Evolutionary conservation across 2,113 vertebrate species (phyloP), one percentile per base, ranked within the genome.

Genomic region (Gopherus flavomarginatus): DNA sequence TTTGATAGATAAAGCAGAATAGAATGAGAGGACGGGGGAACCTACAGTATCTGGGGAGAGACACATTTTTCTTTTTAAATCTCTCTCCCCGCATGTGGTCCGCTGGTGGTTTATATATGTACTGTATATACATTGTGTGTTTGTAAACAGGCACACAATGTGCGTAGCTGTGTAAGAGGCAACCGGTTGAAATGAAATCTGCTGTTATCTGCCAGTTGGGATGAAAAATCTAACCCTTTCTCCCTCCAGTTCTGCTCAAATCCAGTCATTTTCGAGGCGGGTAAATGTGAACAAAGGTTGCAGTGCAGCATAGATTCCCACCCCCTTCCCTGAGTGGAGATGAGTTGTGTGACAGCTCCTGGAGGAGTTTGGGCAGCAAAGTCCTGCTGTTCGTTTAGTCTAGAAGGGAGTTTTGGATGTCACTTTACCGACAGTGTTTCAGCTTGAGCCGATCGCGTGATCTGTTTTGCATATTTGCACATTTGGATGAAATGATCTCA

Each of bases 1-100:
- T 98, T 98, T 98, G 96, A 98, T 97, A 98, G 98, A 99, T 98
- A 98, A 98, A 95, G 94, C 89, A 96, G 95, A 95, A 90, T 94
- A 94, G 97, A 98, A 95, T 95, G 97, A 96, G 98, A 96, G 96
- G 95, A 91, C 12, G 52, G 94, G 93, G 87, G 93, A 97, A 94
- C 83, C 29, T 88, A 79, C 31, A 53, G 69, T 72, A 92, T 93
- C 90, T 93, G 96, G 86, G 90, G 90, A 95, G 93, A 96, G 92
- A 93, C 69, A 9, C 81, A n/a, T 96, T 97, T 97, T 94, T 92
- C 83, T 93, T 78, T 96, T 83, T 83, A 75, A 92, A 81, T 49
- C 80, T 90, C 26, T 93, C 86, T 91, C 44, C 81, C 89, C 3
- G 0, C 10, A 2, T 44, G 81, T 35, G 89, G 1, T 44, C 75